Evolutionary conservation across 1,140 invertebrate species (phyloP).

Genomic region (Parasteatoda tepidariorum): DNA sequence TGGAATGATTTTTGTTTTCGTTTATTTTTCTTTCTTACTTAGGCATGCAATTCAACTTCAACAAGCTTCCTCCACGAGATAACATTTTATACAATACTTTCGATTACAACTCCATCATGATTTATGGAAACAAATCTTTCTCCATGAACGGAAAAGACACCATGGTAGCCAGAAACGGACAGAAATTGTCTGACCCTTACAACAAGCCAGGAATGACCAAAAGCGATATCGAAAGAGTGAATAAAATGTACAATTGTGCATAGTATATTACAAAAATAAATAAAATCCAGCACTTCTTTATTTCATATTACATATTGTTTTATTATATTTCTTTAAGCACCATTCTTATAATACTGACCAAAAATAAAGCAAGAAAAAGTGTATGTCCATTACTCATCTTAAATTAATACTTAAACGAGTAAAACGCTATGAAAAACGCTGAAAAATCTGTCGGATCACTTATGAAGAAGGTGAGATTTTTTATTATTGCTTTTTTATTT

Average conservation of each 20-base stretch:
- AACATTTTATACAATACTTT: constrained; percentile 41
- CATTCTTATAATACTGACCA: too few species aligned
- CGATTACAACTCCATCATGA: constrained; percentile 48
- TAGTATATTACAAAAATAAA: too few species aligned
- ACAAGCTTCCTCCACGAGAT: constrained; percentile 7
- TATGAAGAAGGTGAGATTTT: too few species aligned
- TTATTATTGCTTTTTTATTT: too few species aligned
- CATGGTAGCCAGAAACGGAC: constrained; percentile 64
- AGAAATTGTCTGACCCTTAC: constrained; percentile 8
- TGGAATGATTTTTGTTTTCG: neutral
- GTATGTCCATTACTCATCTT: too few species aligned
- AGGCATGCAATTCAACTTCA: constrained; percentile 45
- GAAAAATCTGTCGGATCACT: too few species aligned
- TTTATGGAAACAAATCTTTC: constrained; percentile 62
- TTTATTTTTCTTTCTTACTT: neutral
- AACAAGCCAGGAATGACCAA: constrained; percentile 27
- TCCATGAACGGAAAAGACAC: constrained; percentile 65
- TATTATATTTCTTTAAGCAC: too few species aligned
- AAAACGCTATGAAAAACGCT: too few species aligned
- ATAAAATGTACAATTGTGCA: constrained; percentile 70
- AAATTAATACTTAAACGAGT: too few species aligned
- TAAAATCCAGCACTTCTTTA: too few species aligned
- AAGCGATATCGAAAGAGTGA: constrained; percentile 70
- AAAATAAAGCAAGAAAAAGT: too few species aligned
- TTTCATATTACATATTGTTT: too few species aligned